Conservation (phyloP, 2,797 vertebrate genomes). For the Taenioides sp. region DNA sequence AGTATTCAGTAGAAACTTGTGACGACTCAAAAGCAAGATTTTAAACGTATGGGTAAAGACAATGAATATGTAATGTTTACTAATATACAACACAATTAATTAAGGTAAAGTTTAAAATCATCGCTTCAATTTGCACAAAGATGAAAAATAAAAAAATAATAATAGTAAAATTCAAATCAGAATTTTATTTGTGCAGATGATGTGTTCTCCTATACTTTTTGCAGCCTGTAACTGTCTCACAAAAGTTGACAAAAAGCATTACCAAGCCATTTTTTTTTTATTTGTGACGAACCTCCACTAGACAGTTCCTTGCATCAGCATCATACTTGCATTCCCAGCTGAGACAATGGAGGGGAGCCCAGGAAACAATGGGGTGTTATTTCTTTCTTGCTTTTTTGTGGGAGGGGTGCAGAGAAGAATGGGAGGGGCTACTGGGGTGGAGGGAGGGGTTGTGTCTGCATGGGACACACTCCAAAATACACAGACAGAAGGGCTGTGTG, state of each 20-base stretch:
- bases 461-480: slow-evolving; percentile 32
- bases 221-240: slow-evolving; percentile 34
- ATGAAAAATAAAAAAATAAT: slow-evolving; percentile 8
- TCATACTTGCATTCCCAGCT: slow-evolving; percentile 64
- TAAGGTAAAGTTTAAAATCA: slow-evolving; percentile 30
- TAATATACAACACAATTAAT: slow-evolving; percentile 22
- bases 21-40: slow-evolving; percentile 44
- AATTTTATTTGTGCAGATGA: slow-evolving; percentile 32
- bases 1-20: background rate
- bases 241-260: slow-evolving; percentile 46
- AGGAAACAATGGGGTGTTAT: slow-evolving; percentile 67
- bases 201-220: slow-evolving; percentile 48
- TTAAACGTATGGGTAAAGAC: slow-evolving; percentile 14
- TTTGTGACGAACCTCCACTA: slow-evolving; percentile 27
- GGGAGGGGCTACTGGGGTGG: slow-evolving; percentile 37
- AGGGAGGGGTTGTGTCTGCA: slow-evolving; percentile 23
- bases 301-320: slow-evolving; percentile 56
- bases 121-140: slow-evolving; percentile 49
- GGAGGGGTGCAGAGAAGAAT: slow-evolving; percentile 50
- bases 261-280: slow-evolving; percentile 21
- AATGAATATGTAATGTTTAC: background rate
- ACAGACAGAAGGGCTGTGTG: slow-evolving; percentile 59
- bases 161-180: slow-evolving; percentile 43
- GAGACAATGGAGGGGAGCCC: slow-evolving; percentile 66
- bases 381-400: slow-evolving; percentile 20